A percentile compares a stretch with the other conserved stretches of the same genome.
phyloP scores from a whole-genome alignment of 2,888 invertebrate species.

The Drosophila kambysellisi region DNA sequence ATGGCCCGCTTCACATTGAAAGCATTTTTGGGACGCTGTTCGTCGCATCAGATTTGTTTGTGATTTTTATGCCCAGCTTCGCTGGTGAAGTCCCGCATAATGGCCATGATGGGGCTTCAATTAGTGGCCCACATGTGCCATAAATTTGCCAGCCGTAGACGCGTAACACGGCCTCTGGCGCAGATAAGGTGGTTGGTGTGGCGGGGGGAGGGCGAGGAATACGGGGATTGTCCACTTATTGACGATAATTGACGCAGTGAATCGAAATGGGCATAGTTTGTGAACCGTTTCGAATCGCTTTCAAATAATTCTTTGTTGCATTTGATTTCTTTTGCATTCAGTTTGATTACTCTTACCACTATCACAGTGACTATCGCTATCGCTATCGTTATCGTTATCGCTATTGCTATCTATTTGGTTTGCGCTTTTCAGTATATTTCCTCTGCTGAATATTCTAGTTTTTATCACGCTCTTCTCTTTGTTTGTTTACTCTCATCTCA shows the following conservation, averaged over 20 bases:
- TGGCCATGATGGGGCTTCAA: constrained; percentile 75
- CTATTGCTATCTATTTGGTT: constrained; percentile 13
- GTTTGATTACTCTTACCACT: background rate
- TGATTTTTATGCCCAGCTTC: constrained; percentile 42
- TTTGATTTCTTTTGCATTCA: background rate
- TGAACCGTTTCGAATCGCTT: background rate
- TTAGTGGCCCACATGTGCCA: constrained; percentile 58
- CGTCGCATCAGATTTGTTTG: constrained; percentile 63
- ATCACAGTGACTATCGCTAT: background rate
- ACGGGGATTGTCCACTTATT: constrained; percentile 23
- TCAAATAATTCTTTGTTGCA: background rate
- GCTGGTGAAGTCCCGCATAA: constrained; percentile 73
- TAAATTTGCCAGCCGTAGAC: constrained; percentile 39
- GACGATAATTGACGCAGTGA: constrained; percentile 19
- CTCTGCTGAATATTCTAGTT: constrained; percentile 42
- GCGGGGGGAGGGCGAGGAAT: background rate
- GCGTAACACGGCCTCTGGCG: constrained; percentile 4
- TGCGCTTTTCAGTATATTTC: constrained; percentile 22
- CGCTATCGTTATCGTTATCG: background rate
- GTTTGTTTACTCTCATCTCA: constrained; percentile 34
- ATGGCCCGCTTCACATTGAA: constrained; percentile 31
- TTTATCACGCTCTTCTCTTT: constrained; percentile 50
- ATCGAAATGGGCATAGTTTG: constrained; percentile 2
- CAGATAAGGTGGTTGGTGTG: background rate
- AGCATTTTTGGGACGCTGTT: constrained; percentile 20